Base-by-base conservation (phyloP, 2,888 invertebrate genomes). In the Dryococelus australis region DNA sequence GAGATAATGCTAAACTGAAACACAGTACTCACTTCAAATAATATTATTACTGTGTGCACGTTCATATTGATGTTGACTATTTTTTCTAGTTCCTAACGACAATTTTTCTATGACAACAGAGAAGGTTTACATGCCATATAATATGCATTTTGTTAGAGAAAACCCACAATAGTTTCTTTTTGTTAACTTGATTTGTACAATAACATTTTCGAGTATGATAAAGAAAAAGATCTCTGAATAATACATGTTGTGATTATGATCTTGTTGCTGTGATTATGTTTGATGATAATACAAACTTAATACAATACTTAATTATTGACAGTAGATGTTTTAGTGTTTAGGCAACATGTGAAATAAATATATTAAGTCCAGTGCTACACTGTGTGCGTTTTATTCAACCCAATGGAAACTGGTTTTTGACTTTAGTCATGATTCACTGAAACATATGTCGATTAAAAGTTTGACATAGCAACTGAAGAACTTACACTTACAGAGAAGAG, bases 161-260 rank as follows among this genome's bases (percentile, higher is more conserved):
- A 86, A 83, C 43, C 16, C 16, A 16, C 12, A 83, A 83, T 43
- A 83, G 83, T 83, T 83, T 83, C 16, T 83, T 65, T n/a, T 83
- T 83, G 28, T 35, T 83, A 24, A 26, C 20, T 83, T 83, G 24
- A 28, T 83, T 83, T 83, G 35, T 83, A 83, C 10, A 26, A 28
- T 83, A 35, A 26, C 0, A 28, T 83, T 26, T 83, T 83, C 28
- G 83, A 83, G 43, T 83, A 83, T 83, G 83, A 27, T 83, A 35
- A 83, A 28, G 43, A 83, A 83, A 83, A 83, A 35, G 83, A 83
- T 83, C 83, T 83, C 83, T 43, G 43, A 83, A 83, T 83, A 87
- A 86, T 92, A 92, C 92, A 92, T 92, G 92, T 92, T 92, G 92
- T 92, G 92, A 92, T 92, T 92, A 92, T 92, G 91, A 92, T 92